Evolutionary conservation across 2,888 invertebrate genomes (phyloP).

Genomic region (Mythimna ferrago): DNA sequence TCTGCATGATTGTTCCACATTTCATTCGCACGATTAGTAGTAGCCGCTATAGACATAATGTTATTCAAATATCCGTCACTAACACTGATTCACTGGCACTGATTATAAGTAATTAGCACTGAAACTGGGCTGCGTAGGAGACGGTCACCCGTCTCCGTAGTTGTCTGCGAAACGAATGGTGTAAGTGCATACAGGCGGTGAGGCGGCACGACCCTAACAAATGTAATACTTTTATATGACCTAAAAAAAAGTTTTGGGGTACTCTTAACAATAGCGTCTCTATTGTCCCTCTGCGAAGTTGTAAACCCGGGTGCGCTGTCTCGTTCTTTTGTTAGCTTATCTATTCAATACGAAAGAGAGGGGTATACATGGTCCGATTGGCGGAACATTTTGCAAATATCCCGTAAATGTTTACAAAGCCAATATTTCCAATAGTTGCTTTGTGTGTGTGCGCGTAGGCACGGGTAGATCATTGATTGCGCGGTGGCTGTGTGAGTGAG

Average conservation of each 20-base stretch:
- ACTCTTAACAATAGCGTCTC: slow-evolving; percentile 89
- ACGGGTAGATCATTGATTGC: slow-evolving; percentile 81
- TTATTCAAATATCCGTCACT: slow-evolving; percentile 66
- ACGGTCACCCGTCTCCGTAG: slow-evolving; percentile 78
- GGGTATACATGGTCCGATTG: slow-evolving; percentile 73
- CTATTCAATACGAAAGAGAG: slow-evolving; percentile 74
- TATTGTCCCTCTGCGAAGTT: slow-evolving; percentile 88
- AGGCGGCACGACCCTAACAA: slow-evolving; percentile 88
- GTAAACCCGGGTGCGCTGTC: slow-evolving; percentile 82
- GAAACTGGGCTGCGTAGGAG: slow-evolving; percentile 84
- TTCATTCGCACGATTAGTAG: slow-evolving; percentile 83
- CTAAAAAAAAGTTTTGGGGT: slow-evolving; percentile 90
- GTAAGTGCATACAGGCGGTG: slow-evolving; percentile 84
- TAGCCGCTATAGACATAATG: slow-evolving; percentile 81
- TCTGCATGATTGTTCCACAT: slow-evolving; percentile 85
- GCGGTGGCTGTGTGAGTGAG: slow-evolving; percentile 76
- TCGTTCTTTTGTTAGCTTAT: slow-evolving; percentile 70
- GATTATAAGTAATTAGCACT: slow-evolving; percentile 69
- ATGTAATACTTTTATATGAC: slow-evolving; percentile 90
- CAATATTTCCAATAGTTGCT: slow-evolving; percentile 87
- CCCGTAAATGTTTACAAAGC: slow-evolving; percentile 89
- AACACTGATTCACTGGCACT: slow-evolving; percentile 73
- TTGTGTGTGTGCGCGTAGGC: slow-evolving; percentile 75
- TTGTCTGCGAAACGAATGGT: slow-evolving; percentile 89
- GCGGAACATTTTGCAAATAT: slow-evolving; percentile 87